phyloP scores from a whole-genome alignment of 2,797 vertebrate species.

The Gallinago solitaria region DNA sequence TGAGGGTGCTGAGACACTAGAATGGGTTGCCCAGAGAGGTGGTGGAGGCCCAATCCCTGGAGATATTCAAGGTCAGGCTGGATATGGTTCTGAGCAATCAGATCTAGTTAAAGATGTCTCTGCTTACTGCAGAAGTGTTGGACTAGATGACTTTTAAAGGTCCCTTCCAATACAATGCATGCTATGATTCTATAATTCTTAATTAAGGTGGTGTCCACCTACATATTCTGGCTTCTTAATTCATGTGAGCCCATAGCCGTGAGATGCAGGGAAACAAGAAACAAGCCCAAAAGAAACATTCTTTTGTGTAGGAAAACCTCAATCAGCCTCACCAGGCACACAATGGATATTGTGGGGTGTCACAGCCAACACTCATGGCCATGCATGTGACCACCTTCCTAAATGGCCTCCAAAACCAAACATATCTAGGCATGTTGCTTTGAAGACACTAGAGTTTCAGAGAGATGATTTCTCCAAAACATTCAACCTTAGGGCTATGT shows the following conservation, averaged over 20 bases:
- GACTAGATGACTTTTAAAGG: no score
- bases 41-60: no score
- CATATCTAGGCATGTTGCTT: neutral
- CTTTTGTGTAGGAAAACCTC: neutral
- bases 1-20: no score
- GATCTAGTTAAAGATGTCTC: no score
- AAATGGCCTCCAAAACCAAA: neutral
- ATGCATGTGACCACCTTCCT: neutral
- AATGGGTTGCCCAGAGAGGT: no score
- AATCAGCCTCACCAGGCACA: fast-evolving
- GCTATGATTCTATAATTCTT: no score
- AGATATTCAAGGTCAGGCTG: no score
- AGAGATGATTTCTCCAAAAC: neutral
- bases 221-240: neutral
- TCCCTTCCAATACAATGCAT: no score
- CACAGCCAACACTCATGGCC: neutral
- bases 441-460: neutral
- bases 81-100: no score
- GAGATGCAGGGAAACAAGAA: neutral
- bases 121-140: no score
- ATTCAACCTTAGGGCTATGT: neutral
- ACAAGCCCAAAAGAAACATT: neutral
- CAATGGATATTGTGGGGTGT: neutral
- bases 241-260: neutral
- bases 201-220: neutral